Evolutionary conservation across 1,140 invertebrate species (phyloP).

Genomic region (Ceratina calcarata): DNA sequence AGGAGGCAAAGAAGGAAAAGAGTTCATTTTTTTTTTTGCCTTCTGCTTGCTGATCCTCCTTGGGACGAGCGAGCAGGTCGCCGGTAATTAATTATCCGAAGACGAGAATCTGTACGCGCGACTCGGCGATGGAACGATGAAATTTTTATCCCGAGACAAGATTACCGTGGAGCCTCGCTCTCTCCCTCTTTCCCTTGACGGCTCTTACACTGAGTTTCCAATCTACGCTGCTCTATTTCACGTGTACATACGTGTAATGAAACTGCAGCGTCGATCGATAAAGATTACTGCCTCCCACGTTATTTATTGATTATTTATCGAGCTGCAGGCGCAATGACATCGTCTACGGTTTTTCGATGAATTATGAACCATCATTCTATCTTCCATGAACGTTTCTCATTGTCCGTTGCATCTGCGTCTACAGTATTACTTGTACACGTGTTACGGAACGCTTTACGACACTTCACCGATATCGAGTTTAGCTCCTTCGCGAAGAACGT

Average conservation of each 20-base stretch:
- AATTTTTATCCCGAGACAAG: slow-evolving; percentile 29
- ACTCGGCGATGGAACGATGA: slow-evolving; percentile 20
- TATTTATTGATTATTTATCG: too few species aligned
- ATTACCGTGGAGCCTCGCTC: neutral
- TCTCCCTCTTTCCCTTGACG: neutral
- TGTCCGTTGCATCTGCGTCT: too few species aligned
- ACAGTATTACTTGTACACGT: too few species aligned
- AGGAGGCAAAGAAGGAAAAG: neutral
- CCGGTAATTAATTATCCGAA: slow-evolving; percentile 29
- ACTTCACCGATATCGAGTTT: slow-evolving; percentile 22
- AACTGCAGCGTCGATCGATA: too few species aligned
- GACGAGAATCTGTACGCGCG: slow-evolving; percentile 7
- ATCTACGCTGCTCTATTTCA: neutral
- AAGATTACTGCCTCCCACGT: too few species aligned
- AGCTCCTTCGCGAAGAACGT: slow-evolving; percentile 18
- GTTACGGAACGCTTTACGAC: too few species aligned
- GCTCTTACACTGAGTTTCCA: neutral
- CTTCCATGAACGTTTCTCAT: too few species aligned
- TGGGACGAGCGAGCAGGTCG: neutral
- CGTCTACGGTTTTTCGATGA: too few species aligned
- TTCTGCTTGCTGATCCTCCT: slow-evolving; percentile 3
- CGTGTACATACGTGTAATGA: neutral
- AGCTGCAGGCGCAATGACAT: too few species aligned
- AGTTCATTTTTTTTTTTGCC: neutral
- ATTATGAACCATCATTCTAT: neutral